A percentile compares a stretch with the other conserved stretches of the same genome.
Evolutionary conservation across 1,140 invertebrate genomes (phyloP).

Genomic region (Sarcophaga peregrina): DNA sequence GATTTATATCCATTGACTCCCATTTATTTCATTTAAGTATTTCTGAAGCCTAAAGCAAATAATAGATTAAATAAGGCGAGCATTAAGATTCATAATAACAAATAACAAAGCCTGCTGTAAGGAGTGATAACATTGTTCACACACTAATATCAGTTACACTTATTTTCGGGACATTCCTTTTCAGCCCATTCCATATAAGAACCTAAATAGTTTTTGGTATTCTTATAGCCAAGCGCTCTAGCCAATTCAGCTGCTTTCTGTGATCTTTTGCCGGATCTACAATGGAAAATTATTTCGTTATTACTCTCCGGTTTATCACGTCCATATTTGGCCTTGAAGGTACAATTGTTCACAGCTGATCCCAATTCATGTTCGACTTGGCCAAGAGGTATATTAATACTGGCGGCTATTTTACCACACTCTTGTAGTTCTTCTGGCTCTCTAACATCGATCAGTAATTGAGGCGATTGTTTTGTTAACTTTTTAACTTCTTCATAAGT

Average conservation of each 20-base stretch:
- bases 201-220: constrained; percentile 62
- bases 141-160: neutral
- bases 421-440: constrained; percentile 74
- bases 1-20: neutral
- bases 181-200: constrained; percentile 68
- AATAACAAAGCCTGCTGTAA: neutral
- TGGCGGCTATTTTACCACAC: constrained; percentile 74
- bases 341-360: constrained; percentile 53
- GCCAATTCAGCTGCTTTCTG: constrained; percentile 70
- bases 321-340: constrained; percentile 67
- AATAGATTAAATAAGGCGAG: neutral
- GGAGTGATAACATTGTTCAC: neutral
- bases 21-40: neutral
- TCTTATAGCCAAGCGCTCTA: constrained; percentile 71
- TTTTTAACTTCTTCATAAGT: constrained; percentile 68
- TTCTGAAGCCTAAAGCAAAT: neutral
- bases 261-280: constrained; percentile 72
- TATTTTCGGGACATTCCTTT: constrained; percentile 68
- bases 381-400: constrained; percentile 78
- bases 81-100: neutral
- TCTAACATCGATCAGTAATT: constrained; percentile 75
- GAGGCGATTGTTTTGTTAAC: constrained; percentile 61
- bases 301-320: constrained; percentile 69
- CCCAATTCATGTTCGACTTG: constrained; percentile 55
- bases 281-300: constrained; percentile 73